Conservation (phyloP, 2,113 vertebrate species). For the Potamarius usumacintae region DNA sequence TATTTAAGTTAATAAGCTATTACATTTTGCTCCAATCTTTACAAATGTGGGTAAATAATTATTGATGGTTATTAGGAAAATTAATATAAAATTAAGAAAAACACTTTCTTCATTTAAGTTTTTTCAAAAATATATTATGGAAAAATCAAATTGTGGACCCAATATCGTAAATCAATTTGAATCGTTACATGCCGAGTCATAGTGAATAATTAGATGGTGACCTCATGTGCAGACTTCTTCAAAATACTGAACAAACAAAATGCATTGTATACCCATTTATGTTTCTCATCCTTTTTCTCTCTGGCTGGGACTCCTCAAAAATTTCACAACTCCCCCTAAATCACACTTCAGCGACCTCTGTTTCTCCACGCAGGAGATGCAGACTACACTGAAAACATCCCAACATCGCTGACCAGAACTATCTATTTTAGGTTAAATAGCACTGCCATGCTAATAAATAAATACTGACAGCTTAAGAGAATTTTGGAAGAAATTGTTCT, state of each 20-base stretch:
- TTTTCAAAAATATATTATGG: too few relatives aligned
- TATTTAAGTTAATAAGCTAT: too few relatives aligned
- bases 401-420: neutral
- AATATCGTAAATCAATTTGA: too few relatives aligned
- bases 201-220: neutral
- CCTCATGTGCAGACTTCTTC: neutral
- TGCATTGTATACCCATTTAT: neutral
- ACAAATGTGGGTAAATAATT: too few relatives aligned
- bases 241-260: neutral
- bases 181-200: neutral
- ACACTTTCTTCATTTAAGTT: too few relatives aligned
- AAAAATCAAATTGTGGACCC: too few relatives aligned
- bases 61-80: too few relatives aligned
- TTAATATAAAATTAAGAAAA: too few relatives aligned
- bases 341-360: neutral
- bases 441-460: neutral
- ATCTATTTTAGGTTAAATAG: neutral
- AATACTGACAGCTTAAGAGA: neutral
- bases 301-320: neutral
- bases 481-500: neutral
- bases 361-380: neutral
- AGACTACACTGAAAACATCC: neutral
- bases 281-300: neutral
- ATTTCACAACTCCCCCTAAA: neutral
- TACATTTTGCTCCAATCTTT: too few relatives aligned